phyloP scores from a whole-genome alignment of 2,888 invertebrate species.

The Lydus trimaculatus region DNA sequence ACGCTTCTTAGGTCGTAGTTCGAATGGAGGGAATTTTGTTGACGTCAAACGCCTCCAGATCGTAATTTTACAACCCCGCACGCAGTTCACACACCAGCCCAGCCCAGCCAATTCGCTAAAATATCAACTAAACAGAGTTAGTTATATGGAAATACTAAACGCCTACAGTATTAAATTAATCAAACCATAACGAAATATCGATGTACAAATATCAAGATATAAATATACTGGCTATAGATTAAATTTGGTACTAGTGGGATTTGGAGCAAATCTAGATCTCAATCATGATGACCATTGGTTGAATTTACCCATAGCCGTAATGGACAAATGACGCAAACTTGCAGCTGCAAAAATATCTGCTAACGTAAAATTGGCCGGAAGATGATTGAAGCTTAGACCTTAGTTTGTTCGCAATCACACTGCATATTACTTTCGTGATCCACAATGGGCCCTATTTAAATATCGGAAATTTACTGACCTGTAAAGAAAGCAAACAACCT shows the following conservation, averaged over 20 bases:
- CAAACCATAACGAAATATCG: background rate
- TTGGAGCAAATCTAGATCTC: background rate
- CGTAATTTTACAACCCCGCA: slow-evolving; percentile 29
- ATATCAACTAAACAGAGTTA: slow-evolving; percentile 23
- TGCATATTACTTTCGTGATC: too few species aligned
- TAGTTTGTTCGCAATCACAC: too few species aligned
- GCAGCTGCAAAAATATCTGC: too few species aligned
- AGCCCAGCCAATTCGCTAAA: slow-evolving; percentile 28
- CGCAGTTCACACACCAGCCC: slow-evolving; percentile 23
- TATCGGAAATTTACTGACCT: background rate
- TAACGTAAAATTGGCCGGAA: too few species aligned
- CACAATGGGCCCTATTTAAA: background rate
- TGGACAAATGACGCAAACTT: too few species aligned
- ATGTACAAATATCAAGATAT: too few species aligned
- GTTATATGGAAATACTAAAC: background rate
- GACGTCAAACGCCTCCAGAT: slow-evolving; percentile 37
- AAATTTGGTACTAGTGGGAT: too few species aligned
- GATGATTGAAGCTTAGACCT: too few species aligned
- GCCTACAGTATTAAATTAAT: background rate
- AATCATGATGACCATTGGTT: too few species aligned
- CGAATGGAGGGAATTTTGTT: slow-evolving; percentile 21
- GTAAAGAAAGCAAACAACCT: background rate
- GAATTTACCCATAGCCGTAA: too few species aligned
- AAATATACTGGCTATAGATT: background rate
- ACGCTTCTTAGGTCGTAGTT: slow-evolving; percentile 14